Base-by-base conservation (phyloP, 2,113 vertebrate species). In the Crotalus horridus region DNA sequence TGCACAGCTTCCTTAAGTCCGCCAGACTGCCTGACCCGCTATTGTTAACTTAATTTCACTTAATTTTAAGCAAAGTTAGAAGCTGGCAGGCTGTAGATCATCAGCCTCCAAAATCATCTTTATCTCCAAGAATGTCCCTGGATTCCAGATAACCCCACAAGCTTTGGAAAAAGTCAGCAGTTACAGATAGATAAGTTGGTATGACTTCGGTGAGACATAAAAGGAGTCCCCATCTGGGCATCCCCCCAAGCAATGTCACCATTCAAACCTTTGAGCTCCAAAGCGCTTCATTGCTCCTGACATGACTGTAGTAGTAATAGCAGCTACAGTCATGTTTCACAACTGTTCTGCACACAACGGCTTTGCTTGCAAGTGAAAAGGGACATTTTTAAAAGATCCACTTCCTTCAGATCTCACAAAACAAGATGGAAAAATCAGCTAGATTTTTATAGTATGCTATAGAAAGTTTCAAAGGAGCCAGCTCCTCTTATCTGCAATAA, bases 401-500 rank as follows among this genome's bases (percentile, higher is more conserved):
- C n/a, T 33, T 17, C 23, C 53, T 39, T 55, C 56, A n/a, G 88
- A 88, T 1, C 87, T 33, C 21, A 12, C 0, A 1, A 93, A 56
- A 56, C 39, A 88, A 29, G 85, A 21, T 29, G 48, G 61, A 43
- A 11, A 23, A 13, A 33, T 39, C 20, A 39, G 11, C 61, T 89
- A 2, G 5, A 24, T 26, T 33, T 55, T 85, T 91, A 91, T 17
- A 56, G 53, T 9, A 74, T 4, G 17, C 33, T 53, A 7, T 20
- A 33, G 46, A 55, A 85, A 81, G 21, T 56, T 13, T 85, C 24
- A 33, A 11, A 46, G 55, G 12, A 43, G 26, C 33, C 17, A 55
- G 6, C 64, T 61, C 9, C 26, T 59, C 21, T 39, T 20, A 9
- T 0, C 0, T 29, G 90, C 0, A 1, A 0, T 4, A 10, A 85